Base-by-base conservation (phyloP, 2,797 vertebrate genomes). In the Darevskia nairensis region DNA sequence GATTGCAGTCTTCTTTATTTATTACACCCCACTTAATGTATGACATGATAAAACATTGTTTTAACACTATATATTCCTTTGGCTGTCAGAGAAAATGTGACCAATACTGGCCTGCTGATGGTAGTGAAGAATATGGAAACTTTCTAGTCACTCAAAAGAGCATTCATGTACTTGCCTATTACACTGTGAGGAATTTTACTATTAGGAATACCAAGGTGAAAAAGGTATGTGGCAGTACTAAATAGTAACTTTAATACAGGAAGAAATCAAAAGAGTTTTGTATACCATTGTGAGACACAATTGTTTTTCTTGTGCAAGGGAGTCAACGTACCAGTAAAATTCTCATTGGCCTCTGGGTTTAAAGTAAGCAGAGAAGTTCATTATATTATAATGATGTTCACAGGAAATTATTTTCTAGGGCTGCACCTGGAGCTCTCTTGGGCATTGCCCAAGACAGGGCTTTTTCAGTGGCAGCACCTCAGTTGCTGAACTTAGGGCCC, bases 91-190 rank as follows among this genome's bases (percentile, higher is more conserved):
- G 98, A 95, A 99, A 99, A 95, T 99, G 99, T 97, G 98, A 99
- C 92, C 99, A 99, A 92, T 99, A 99, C 92, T 99, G 99, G 99
- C 99, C 99, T 27, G 81, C 94, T 0, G 98, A 99, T 93, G 97
- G 96, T n/a, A 98, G 98, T 94, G 98, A 99, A 95, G 98, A 99
- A 91, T 99, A 98, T 76, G 98, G 98, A 69, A 95, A 96, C 90
- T 98, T 98, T 92, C 94, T 99, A 94, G 98, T 99, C 94, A 98
- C 98, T 59, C 95, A 98, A 93, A 98, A 97, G 93, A 98, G 96
- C 92, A 97, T 97, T 85, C 96, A 96, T 71, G 96, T 96, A 59
- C 95, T 98, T 80, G 98, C 99, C 32, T 98, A 98, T 96, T 98
- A 99, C 94, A 99, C 98, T 86, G 97, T 98, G 95, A 98, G 99